These are phyloP conservation scores for Leuciscus waleckii DNA, from an alignment of 2,797 vertebrate genomes.

Conservation along the genomic window DNA sequence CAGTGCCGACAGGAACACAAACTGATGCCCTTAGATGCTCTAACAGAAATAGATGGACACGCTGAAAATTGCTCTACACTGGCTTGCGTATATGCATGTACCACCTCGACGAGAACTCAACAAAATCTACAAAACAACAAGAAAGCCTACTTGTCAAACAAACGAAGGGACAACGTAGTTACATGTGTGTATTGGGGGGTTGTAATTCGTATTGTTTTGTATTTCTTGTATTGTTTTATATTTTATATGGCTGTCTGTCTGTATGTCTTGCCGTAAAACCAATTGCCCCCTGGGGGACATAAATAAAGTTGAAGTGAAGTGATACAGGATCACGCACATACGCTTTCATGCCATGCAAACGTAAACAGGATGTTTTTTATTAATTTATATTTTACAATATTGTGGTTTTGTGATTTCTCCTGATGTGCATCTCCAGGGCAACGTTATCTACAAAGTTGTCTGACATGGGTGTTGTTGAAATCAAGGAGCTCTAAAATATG, in stretches of 20 bases:
- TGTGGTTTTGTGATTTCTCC: not conserved
- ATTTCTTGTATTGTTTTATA: too few species aligned
- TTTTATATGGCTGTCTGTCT: too few species aligned
- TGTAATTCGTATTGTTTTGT: too few species aligned
- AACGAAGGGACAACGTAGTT: too few species aligned
- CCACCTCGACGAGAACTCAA: not conserved
- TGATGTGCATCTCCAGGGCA: not conserved
- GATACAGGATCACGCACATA: not conserved
- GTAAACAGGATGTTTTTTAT: not conserved
- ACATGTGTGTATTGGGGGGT: too few species aligned
- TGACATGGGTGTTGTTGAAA: not conserved
- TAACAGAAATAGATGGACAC: not conserved
- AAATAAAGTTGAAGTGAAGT: not conserved
- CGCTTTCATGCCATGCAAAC: not conserved
- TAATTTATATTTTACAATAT: too few species aligned
- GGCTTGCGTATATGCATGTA: not conserved
- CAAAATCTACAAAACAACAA: not conserved
- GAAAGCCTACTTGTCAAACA: too few species aligned
- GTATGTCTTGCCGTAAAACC: too few species aligned
- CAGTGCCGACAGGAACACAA: constrained; percentile 29
- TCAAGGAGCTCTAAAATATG: not conserved
- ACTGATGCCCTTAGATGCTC: constrained; percentile 18
- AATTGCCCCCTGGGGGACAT: too few species aligned
- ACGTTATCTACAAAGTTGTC: not conserved
- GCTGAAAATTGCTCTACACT: not conserved